Evolutionary conservation across 1,140 invertebrate genomes (phyloP), one percentile per base, ranked within the genome.

Genomic region (Pristionchus pacificus): DNA sequence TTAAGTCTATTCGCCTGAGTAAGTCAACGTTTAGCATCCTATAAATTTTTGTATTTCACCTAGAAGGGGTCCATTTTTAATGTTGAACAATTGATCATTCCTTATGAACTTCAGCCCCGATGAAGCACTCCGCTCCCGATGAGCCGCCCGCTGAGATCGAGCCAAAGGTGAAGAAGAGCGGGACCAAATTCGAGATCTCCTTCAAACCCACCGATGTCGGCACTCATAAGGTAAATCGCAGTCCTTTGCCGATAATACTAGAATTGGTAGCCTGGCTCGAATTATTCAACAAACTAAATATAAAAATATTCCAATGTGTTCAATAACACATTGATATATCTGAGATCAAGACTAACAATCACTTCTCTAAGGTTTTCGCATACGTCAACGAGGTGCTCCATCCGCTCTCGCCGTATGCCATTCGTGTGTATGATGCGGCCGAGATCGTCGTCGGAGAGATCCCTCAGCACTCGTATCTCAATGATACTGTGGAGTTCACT

Each of bases 401-500:
- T 70, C 81, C 81, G 27, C 82, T 81, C 10, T 84, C 85, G 67
- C 86, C 86, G 3, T 86, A 86, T 66, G 78, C 78, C 38, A 79
- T 86, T n/a, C 82, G 85, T 38, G 82, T 82, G 29, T 87, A 84
- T 76, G 85, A 87, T 76, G 78, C 85, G 0, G 83, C 76, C n/a
- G 77, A 83, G 60, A 85, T 87, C 49, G 81, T 82, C 25, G 81
- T 87, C 28, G 81, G 83, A 25, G 84, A 84, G 60, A 84, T 86
- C 69, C 76, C 76, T 24, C 25, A 57, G 1, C 70, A 84, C 70
- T 80, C 77, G 58, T 58, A 80, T 38, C 61, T 82, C 68, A 84
- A 84, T 65, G 81, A 83, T 57, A 83, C 81, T 0, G 81, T 83
- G 10, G 81, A 83, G 68, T 83, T 83, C 68, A 83, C 81, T 27